phyloP scores from a whole-genome alignment of 2,888 invertebrate species.

The Leptarthrus brevirostris region DNA sequence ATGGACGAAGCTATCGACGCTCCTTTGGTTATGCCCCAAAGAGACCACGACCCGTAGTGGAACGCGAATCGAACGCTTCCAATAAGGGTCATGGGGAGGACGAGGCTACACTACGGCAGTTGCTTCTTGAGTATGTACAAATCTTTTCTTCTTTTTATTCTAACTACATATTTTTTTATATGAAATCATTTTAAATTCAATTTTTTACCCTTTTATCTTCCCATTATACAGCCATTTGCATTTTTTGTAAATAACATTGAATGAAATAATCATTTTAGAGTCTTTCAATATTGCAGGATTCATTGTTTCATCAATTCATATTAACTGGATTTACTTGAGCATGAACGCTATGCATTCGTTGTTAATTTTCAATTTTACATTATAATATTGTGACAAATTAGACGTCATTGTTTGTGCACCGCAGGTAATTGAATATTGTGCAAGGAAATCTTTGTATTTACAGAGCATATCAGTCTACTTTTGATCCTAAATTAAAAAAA shows the following conservation, averaged over 20 bases:
- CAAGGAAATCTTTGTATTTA: too few relatives aligned
- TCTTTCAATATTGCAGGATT: constrained; percentile 18
- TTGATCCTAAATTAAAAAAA: too few relatives aligned
- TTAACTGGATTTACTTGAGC: constrained; percentile 43
- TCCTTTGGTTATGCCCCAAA: constrained; percentile 67
- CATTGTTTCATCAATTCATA: constrained; percentile 46
- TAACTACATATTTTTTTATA: constrained; percentile 11
- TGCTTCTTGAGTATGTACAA: constrained; percentile 87
- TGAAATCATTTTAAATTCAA: constrained; percentile 6
- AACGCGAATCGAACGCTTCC: constrained; percentile 65
- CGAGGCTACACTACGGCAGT: constrained; percentile 94
- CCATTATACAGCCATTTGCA: constrained; percentile 30
- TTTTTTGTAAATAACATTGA: constrained; percentile 38
- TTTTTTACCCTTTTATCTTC: constrained; percentile 35
- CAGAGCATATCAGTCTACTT: not conserved
- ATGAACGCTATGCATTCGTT: constrained; percentile 40
- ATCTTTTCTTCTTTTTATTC: constrained; percentile 31
- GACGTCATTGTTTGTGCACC: not conserved
- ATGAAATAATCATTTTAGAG: constrained; percentile 36
- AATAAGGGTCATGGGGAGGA: constrained; percentile 74
- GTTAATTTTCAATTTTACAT: constrained; percentile 35
- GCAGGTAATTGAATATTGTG: not conserved
- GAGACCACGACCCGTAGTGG: constrained; percentile 65
- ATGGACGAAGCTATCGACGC: constrained; percentile 67
- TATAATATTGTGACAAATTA: not conserved